Percentiles rank a stretch among this genome's conserved stretches.
Evolutionary conservation across 2,797 vertebrate genomes (phyloP).

Genomic region (Trachops cirrhosus): DNA sequence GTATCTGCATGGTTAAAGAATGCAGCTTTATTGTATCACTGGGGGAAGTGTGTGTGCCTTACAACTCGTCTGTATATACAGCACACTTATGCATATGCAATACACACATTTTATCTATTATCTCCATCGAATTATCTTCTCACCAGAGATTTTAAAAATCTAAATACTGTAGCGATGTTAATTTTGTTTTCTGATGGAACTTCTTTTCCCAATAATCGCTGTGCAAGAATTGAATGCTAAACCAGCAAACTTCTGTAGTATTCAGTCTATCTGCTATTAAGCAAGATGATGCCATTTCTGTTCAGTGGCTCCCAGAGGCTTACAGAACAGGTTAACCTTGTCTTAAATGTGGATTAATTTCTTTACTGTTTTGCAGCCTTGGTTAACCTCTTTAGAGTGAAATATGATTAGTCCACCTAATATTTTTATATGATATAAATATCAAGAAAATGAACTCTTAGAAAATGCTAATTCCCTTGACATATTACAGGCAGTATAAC

Average conservation of each 20-base stretch:
- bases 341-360: slow-evolving; percentile 58
- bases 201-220: slow-evolving; percentile 55
- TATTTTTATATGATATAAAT: slow-evolving; percentile 62
- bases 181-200: slow-evolving; percentile 60
- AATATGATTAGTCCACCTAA: slow-evolving; percentile 35
- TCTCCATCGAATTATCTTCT: background rate
- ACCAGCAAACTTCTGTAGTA: slow-evolving; percentile 58
- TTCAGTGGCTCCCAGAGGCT: slow-evolving; percentile 58
- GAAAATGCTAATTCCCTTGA: slow-evolving; percentile 43
- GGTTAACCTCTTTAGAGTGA: slow-evolving; percentile 50
- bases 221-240: slow-evolving; percentile 51
- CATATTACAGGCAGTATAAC: slow-evolving; percentile 5
- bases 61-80: background rate
- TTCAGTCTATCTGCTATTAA: slow-evolving; percentile 62
- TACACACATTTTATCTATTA: background rate
- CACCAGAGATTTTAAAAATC: slow-evolving; percentile 22
- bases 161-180: slow-evolving; percentile 35
- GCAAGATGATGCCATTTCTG: slow-evolving; percentile 71
- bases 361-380: slow-evolving; percentile 44
- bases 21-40: background rate
- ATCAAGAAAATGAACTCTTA: slow-evolving; percentile 41
- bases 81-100: background rate
- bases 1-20: background rate
- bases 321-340: slow-evolving; percentile 56
- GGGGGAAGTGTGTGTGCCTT: background rate